Evolutionary conservation across 2,888 invertebrate species (phyloP), one percentile per base, ranked within the genome.

Genomic region (Eumacrocentrus americanus): DNA sequence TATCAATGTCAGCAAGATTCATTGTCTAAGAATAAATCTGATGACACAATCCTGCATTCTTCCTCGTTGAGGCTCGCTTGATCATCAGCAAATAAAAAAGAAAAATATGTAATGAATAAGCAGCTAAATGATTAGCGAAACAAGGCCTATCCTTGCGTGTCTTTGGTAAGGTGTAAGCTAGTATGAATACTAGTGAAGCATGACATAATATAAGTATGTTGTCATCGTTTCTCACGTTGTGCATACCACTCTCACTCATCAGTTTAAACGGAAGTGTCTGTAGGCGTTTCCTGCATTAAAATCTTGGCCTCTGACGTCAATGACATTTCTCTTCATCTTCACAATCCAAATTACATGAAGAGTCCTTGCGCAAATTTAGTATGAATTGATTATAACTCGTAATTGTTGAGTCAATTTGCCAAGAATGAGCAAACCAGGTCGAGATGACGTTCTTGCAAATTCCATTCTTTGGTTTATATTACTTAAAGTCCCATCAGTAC

Each of bases 41-140:
- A 53, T 53, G 53, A 53, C 53, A 53, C 16, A 42, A 42, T 53
- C 35, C 2, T 16, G 25, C 29, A 53, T 42, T 44, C 55, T 46
- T 22, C 22, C 18, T 34, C 34, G 20, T 53, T 18, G 40, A 14
- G 14, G 12, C 12, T 51, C 22, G 34, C 22, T 53, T 29, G 25
- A 12, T 1, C n/a, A 12, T 40, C 9, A 40, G 7, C 1, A 12
- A 12, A 46, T 2, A 12, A 12, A 23, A 22, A 46, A n/a, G 12
- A 25, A 46, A 25, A 25, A 22, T 1, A n/a, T n/a, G 3, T 1
- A 23, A 40, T 42, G n/a, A 42, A 53, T 42, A 25, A 23, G 16
- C 12, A 16, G 11, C 12, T 18, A 29, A 35, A 50, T 51, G 34
- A 50, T 38, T 34, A 38, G 35, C 2, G 5, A 42, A 42, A 20